These are phyloP conservation scores for Proctacanthus coquilletti DNA, from an alignment of 1,140 invertebrate species.

Conservation along the genomic window DNA sequence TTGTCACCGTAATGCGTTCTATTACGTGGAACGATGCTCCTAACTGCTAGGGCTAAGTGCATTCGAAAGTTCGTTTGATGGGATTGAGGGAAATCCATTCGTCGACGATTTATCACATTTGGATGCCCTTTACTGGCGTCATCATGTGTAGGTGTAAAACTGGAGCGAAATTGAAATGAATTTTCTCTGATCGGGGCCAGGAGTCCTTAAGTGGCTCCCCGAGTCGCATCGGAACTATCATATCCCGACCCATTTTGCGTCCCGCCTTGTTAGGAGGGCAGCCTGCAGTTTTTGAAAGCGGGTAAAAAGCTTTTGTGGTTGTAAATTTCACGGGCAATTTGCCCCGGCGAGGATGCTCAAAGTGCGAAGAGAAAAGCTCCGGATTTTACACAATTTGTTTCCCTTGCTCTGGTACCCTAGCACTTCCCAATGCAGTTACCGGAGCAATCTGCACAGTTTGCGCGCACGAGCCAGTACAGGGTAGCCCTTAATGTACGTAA, in stretches of 20 bases:
- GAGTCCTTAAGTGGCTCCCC: not conserved
- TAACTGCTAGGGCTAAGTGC: no score
- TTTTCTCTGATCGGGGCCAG: not conserved
- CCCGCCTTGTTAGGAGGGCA: not conserved
- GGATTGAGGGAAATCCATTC: not conserved
- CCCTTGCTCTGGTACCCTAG: not conserved
- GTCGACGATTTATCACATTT: not conserved
- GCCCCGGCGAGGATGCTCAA: not conserved
- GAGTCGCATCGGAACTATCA: not conserved
- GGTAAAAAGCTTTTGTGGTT: not conserved
- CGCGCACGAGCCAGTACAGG: no score
- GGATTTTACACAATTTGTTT: not conserved
- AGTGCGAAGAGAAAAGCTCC: not conserved
- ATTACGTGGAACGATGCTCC: no score
- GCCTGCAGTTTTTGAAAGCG: not conserved
- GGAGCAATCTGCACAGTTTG: not conserved
- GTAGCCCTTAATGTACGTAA: not conserved
- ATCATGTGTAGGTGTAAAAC: not conserved
- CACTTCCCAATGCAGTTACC: not conserved
- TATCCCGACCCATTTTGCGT: not conserved
- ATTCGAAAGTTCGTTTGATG: not conserved
- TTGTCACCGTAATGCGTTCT: no score
- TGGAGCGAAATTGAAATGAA: not conserved
- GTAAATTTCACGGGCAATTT: constrained; percentile 1
- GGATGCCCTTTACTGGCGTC: no score